These are phyloP conservation scores for Archivesica marissinica DNA, from an alignment of 1,140 invertebrate species.

Conservation along the genomic window DNA sequence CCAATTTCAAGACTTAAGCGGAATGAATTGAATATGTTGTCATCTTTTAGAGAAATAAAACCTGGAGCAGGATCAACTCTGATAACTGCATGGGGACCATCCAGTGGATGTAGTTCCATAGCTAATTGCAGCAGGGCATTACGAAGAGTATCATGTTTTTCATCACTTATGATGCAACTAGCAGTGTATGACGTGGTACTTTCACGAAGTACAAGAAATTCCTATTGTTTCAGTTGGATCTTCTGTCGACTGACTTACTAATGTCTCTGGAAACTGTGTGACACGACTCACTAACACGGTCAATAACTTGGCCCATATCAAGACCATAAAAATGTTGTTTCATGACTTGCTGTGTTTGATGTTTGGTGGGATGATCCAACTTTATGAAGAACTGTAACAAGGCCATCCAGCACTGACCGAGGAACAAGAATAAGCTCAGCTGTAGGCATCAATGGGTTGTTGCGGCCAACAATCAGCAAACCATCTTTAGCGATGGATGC, in stretches of 20 bases:
- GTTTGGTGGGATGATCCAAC: constrained; percentile 57
- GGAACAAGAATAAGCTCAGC: constrained; percentile 55
- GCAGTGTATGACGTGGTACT: constrained; percentile 51
- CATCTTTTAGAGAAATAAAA: constrained; percentile 36
- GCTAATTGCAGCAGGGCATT: constrained; percentile 5
- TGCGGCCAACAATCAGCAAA: constrained; percentile 22
- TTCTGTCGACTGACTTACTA: constrained; percentile 23
- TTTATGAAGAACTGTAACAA: constrained; percentile 57
- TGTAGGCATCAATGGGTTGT: constrained; percentile 7
- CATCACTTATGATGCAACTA: constrained; percentile 41
- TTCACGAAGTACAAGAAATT: constrained; percentile 50
- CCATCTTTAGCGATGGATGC: constrained; percentile 40
- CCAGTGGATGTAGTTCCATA: constrained; percentile 31
- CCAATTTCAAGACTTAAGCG: constrained; percentile 45
- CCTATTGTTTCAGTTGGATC: constrained; percentile 52
- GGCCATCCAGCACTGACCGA: constrained; percentile 8
- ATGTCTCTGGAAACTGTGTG: constrained; percentile 17
- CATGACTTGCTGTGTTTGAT: constrained; percentile 45
- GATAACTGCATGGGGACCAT: constrained; percentile 37
- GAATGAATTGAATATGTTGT: neutral
- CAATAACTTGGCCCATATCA: constrained; percentile 50
- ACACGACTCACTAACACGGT: constrained; percentile 10
- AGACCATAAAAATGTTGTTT: constrained; percentile 54
- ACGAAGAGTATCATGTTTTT: constrained; percentile 31
- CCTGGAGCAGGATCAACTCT: constrained; percentile 48